Evolutionary conservation across 2,888 invertebrate species (phyloP).

Genomic region (Drosophila neonasuta): DNA sequence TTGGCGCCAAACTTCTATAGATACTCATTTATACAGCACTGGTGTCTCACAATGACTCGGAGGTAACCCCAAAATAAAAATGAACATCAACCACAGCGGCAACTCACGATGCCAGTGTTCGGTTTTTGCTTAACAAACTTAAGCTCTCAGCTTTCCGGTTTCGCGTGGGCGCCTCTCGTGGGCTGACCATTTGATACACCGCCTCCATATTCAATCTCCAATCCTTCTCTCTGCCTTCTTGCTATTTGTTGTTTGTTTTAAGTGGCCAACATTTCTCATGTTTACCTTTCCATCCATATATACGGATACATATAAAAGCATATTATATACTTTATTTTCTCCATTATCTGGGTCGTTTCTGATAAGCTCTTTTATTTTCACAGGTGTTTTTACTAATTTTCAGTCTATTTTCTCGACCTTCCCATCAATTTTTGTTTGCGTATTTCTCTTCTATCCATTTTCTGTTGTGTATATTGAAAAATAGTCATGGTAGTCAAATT

Average conservation of each 20-base stretch:
- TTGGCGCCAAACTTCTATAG: constrained; percentile 56
- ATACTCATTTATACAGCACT: constrained; percentile 10
- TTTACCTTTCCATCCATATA: constrained; percentile 31
- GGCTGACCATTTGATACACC: constrained; percentile 43
- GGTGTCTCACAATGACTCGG: constrained; percentile 30
- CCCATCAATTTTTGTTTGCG: constrained; percentile 34
- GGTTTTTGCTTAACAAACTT: constrained; percentile 44
- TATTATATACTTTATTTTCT: constrained; percentile 6
- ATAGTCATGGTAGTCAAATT: constrained; percentile 37
- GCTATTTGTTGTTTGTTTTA: constrained; percentile 27
- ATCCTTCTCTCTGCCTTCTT: constrained; percentile 12
- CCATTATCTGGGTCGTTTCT: constrained; percentile 54
- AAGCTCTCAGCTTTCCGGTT: constrained; percentile 49
- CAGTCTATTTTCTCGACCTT: constrained; percentile 25
- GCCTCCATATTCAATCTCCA: neutral
- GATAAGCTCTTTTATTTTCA: constrained; percentile 70
- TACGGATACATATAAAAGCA: constrained; percentile 6
- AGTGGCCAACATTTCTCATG: constrained; percentile 42
- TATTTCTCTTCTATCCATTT: constrained; percentile 13
- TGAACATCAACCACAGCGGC: constrained; percentile 22
- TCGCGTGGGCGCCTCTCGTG: constrained; percentile 51
- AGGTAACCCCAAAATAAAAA: constrained; percentile 25
- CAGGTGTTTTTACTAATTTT: constrained; percentile 66
- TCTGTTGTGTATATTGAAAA: constrained; percentile 44
- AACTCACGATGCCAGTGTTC: constrained; percentile 22